Evolutionary conservation across 2,113 vertebrate species (phyloP), one percentile per base, ranked within the genome.

Genomic region (Serilophus lunatus): DNA sequence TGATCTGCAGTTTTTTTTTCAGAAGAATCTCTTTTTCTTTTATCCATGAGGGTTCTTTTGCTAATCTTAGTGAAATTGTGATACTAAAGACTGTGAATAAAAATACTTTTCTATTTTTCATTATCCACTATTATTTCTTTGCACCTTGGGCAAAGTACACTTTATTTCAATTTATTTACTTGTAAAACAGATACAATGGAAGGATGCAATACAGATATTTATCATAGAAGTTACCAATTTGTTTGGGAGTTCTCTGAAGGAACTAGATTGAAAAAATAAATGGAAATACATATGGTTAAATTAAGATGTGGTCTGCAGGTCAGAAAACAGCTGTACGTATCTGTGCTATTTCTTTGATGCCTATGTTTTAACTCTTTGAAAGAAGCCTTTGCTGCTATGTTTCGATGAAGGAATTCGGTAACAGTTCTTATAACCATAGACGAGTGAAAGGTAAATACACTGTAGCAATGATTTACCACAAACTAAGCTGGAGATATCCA

Each of bases 371-470:
- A 65, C 77, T 82, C 83, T 88, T 88, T 0, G 4, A 82, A 88
- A 94, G 77, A 56, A 11, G 16, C 44, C 26, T 68, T 19, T 57
- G 72, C 86, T 3, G 0, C 74, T 82, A 3, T 85, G 49, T 95
- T 92, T 89, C 72, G 77, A 65, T 40, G 77, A 82, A 87, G 61
- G 57, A 89, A 76, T 72, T 91, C 0, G 0, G 74, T 87, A 84
- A 45, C 77, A 24, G 40, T 91, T 89, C 40, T 78, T 89, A 93
- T 93, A 95, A 79, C 94, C 77, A 31, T 92, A 87, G 91, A 93
- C 82, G 95, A 94, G 69, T 91, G 88, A 87, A 86, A 94, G 69
- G 83, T 93, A 95, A 95, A 95, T 69, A 91, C 69, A 35, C n/a
- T 56, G 61, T 56, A 87, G 78, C n/a, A 45, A 70, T 87, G 87